These are phyloP conservation scores for Euphonia xanthogaster DNA, from an alignment of 2,797 vertebrate species.

Conservation along the genomic window DNA sequence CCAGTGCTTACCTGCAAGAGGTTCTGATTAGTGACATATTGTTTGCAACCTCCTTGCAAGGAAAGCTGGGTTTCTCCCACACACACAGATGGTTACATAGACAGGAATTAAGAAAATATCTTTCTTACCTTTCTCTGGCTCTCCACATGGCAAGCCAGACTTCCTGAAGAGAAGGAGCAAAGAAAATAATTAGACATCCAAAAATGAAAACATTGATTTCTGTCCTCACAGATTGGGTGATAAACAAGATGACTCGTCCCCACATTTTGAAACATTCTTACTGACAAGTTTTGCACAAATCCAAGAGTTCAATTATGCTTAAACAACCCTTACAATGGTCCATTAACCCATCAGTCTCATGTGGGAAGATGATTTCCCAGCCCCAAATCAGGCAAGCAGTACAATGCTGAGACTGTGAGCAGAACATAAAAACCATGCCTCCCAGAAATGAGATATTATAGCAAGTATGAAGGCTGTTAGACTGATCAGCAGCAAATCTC, in stretches of 20 bases:
- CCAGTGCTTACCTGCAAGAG: background rate
- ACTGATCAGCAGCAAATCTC: background rate
- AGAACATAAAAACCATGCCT: background rate
- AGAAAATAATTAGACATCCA: background rate
- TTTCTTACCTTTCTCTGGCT: background rate
- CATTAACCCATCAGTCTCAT: background rate
- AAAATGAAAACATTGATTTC: background rate
- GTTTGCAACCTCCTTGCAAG: background rate
- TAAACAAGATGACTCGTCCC: background rate
- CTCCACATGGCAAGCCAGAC: background rate
- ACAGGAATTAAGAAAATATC: background rate
- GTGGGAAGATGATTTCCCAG: background rate
- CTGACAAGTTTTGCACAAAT: background rate
- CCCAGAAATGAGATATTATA: background rate
- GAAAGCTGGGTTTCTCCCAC: background rate
- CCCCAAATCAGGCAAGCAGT: background rate
- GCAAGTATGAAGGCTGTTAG: background rate
- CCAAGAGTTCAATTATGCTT: background rate
- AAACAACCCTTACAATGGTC: background rate
- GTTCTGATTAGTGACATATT: background rate
- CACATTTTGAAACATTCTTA: background rate
- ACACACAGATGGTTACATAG: background rate
- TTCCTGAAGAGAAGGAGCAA: background rate
- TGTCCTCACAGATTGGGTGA: background rate
- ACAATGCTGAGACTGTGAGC: background rate